phyloP scores from a whole-genome alignment of 1,140 invertebrate genomes.

The Ylistrum balloti region DNA sequence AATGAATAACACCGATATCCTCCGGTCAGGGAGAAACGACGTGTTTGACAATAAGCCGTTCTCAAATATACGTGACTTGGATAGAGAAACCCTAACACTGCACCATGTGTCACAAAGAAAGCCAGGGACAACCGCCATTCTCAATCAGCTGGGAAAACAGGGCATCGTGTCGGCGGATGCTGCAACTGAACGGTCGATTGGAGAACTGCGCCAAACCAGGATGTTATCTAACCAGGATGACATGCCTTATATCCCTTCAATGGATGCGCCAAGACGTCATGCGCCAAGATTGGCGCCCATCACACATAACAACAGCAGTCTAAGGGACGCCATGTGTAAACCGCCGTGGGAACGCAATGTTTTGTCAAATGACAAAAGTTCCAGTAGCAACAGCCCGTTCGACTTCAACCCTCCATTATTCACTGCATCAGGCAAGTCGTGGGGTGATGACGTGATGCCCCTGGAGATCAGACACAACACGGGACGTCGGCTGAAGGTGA shows the following conservation, averaged over 20 bases:
- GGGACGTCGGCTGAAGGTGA: neutral
- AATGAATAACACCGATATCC: neutral
- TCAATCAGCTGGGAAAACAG: constrained; percentile 48
- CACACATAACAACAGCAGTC: neutral
- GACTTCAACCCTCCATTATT: neutral
- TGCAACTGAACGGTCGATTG: constrained; percentile 44
- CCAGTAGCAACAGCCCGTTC: neutral
- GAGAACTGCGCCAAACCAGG: constrained; percentile 42
- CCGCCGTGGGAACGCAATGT: constrained; percentile 52
- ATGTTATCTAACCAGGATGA: constrained; percentile 47
- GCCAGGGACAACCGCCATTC: constrained; percentile 47
- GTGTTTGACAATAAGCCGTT: neutral
- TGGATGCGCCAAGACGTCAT: constrained; percentile 48
- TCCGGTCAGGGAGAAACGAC: neutral
- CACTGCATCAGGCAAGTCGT: neutral
- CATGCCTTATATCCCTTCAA: constrained; percentile 38
- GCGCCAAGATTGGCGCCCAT: constrained; percentile 47
- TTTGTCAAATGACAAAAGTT: neutral
- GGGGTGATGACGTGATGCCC: constrained; percentile 25
- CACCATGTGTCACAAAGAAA: constrained; percentile 37
- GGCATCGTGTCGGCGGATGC: constrained; percentile 48
- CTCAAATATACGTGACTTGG: neutral
- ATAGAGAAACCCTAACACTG: neutral
- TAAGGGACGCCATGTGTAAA: neutral
- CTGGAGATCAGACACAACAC: neutral